Evolutionary conservation across 2,113 vertebrate genomes (phyloP).

Genomic region (Tragulus kanchil): DNA sequence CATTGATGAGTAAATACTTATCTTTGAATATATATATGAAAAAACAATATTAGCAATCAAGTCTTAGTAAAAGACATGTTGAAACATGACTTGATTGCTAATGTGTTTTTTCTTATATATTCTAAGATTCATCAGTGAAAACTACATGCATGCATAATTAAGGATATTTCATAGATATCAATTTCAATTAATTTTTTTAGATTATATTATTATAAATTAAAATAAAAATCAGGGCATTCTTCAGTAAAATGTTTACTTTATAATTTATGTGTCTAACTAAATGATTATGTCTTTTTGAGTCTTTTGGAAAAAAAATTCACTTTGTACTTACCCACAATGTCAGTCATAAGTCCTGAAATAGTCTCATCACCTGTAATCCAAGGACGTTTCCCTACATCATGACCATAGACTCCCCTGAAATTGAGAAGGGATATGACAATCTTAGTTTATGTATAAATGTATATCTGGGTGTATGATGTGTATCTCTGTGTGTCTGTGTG

Average conservation of each 20-base stretch:
- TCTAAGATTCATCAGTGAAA: too few species aligned
- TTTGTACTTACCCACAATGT: constrained; percentile 92
- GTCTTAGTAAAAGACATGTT: background rate
- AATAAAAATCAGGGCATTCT: background rate
- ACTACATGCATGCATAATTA: too few species aligned
- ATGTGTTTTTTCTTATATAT: too few species aligned
- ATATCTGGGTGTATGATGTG: background rate
- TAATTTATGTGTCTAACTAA: background rate
- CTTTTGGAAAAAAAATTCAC: background rate
- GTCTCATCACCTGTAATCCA: constrained; percentile 95
- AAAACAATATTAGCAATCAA: background rate
- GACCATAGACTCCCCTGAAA: constrained; percentile 93
- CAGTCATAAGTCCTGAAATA: constrained; percentile 91
- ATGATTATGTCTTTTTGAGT: background rate
- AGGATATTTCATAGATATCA: too few species aligned
- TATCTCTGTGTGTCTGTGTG: background rate
- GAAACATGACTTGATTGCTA: background rate
- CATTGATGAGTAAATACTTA: background rate
- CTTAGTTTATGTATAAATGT: background rate
- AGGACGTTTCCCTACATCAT: constrained; percentile 90
- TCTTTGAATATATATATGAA: background rate
- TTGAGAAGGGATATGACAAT: constrained; percentile 51
- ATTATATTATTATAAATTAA: background rate
- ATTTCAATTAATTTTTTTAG: too few species aligned
- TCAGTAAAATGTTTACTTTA: background rate